Evolutionary conservation across 2,797 vertebrate genomes (phyloP).

Genomic region (Pangasius sanitwongsei): DNA sequence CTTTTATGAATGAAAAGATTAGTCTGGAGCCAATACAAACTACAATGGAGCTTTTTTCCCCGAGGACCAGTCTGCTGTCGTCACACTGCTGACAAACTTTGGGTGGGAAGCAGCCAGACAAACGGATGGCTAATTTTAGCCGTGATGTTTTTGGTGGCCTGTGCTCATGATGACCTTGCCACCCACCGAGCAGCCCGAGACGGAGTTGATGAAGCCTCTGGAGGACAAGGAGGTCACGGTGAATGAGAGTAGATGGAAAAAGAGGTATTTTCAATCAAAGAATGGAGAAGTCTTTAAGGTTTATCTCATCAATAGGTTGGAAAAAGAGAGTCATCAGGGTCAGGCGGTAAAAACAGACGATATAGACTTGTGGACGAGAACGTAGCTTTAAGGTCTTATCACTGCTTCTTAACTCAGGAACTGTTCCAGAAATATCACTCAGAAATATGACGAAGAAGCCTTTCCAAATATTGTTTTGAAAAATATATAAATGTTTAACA

Average conservation of each 20-base stretch:
- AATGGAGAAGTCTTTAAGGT: neutral
- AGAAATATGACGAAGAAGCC: neutral
- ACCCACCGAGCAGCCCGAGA: constrained; percentile 19
- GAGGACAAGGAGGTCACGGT: neutral
- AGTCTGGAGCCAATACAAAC: neutral
- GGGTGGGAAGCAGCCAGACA: constrained; percentile 25
- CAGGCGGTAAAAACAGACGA: neutral
- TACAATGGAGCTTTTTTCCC: constrained; percentile 31
- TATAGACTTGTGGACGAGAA: neutral
- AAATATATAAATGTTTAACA: neutral
- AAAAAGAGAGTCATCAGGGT: neutral
- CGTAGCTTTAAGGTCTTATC: neutral
- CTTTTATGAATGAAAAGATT: constrained; percentile 24
- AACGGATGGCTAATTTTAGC: constrained; percentile 53
- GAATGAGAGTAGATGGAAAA: neutral
- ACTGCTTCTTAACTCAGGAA: neutral
- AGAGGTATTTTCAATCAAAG: neutral
- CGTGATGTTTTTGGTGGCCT: constrained; percentile 27
- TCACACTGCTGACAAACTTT: constrained; percentile 47
- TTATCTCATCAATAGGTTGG: neutral
- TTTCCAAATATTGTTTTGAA: neutral
- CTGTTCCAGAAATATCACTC: neutral
- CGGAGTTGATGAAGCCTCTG: neutral
- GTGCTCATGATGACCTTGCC: constrained; percentile 39
- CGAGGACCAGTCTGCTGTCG: constrained; percentile 28